Conservation (phyloP, 2,797 vertebrate genomes). For the Enteromius argenteus region DNA sequence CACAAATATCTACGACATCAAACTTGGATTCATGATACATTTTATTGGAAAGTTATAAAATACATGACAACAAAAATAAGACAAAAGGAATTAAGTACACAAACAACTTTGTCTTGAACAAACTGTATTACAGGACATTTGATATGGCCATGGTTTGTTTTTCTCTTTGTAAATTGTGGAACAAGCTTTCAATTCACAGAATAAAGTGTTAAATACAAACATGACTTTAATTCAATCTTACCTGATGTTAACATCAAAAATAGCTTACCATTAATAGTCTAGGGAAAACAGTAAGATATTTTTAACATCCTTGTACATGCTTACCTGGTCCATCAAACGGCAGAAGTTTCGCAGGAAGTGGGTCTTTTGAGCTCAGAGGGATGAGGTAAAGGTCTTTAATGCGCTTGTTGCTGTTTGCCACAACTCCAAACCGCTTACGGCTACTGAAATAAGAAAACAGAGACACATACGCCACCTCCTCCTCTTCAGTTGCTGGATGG, state of each 20-base stretch:
- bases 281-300: not conserved
- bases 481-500: slow-evolving; percentile 97
- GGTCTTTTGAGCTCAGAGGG: slow-evolving; percentile 93
- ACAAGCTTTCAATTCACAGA: slow-evolving; percentile 68
- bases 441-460: slow-evolving; percentile 99
- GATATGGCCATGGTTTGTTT: slow-evolving; percentile 59
- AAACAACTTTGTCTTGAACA: slow-evolving; percentile 51
- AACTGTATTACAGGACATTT: not conserved
- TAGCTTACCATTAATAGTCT: not conserved
- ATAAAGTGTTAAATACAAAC: not conserved
- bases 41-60: slow-evolving; percentile 75
- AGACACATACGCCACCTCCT: slow-evolving; percentile 97
- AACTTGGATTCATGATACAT: slow-evolving; percentile 69
- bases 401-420: slow-evolving; percentile 95
- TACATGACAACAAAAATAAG: slow-evolving; percentile 67
- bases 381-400: slow-evolving; percentile 99
- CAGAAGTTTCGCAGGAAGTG: slow-evolving; percentile 95
- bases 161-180: slow-evolving; percentile 49
- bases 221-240: slow-evolving; percentile 19
- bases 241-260: not conserved
- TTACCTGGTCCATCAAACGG: slow-evolving; percentile 99
- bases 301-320: slow-evolving; percentile 65
- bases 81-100: slow-evolving; percentile 34
- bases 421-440: slow-evolving; percentile 94
- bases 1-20: slow-evolving; percentile 68